Evolutionary conservation across 2,888 invertebrate genomes (phyloP).

Genomic region (Aphrophora alni): DNA sequence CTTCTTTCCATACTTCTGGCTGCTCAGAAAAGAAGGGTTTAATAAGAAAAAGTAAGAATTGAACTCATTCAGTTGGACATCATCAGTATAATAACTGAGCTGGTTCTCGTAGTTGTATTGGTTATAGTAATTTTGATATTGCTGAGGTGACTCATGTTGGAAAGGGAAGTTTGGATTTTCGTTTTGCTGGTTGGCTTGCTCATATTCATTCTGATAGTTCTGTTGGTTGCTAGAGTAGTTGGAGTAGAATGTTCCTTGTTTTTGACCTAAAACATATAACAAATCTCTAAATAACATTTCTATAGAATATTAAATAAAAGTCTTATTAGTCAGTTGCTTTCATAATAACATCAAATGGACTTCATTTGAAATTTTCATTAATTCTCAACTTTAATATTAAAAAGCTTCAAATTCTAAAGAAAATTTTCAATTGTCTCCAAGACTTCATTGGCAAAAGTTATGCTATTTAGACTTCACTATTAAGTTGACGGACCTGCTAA

Average conservation of each 20-base stretch:
- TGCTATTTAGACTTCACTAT: too few species aligned
- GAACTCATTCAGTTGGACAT: constrained; percentile 65
- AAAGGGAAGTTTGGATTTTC: constrained; percentile 28
- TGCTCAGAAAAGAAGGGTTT: constrained; percentile 59
- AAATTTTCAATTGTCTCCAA: too few species aligned
- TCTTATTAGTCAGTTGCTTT: too few species aligned
- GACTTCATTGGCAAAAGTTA: too few species aligned
- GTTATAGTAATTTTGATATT: constrained; percentile 4
- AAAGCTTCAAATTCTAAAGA: too few species aligned
- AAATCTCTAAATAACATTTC: too few species aligned
- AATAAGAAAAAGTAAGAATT: constrained; percentile 70
- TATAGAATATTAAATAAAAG: too few species aligned
- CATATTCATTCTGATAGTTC: constrained; percentile 28
- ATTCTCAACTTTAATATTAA: too few species aligned
- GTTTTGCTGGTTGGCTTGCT: constrained; percentile 33
- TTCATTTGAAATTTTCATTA: too few species aligned
- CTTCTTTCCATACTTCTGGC: constrained; percentile 42
- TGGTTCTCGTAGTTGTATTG: constrained; percentile 61
- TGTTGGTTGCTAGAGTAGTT: constrained; percentile 44
- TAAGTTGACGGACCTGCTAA: too few species aligned
- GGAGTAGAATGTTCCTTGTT: constrained; percentile 38
- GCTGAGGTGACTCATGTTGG: constrained; percentile 8
- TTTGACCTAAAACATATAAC: constrained; percentile 26
- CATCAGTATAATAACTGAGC: constrained; percentile 75
- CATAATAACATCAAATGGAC: too few species aligned